Evolutionary conservation across 1,140 invertebrate genomes (phyloP).

Genomic region (Dufourea novaeangliae): DNA sequence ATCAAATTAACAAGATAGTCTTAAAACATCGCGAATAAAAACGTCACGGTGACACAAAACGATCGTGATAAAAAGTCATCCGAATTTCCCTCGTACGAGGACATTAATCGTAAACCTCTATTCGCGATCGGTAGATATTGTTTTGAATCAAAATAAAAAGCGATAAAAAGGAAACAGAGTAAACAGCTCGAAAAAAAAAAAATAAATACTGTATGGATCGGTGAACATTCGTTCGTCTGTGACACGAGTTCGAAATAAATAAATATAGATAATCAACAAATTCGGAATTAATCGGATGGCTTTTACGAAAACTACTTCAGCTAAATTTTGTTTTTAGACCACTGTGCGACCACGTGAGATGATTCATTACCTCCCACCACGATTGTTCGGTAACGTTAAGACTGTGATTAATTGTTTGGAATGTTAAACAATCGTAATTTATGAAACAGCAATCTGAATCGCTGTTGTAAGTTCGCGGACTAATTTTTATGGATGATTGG

Average conservation of each 20-base stretch:
- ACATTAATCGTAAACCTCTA: not conserved
- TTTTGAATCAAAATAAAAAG: not conserved
- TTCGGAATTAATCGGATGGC: not conserved
- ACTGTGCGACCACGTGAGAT: not conserved
- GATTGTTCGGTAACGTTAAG: not conserved
- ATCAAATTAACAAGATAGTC: not conserved
- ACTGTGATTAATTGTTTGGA: not conserved
- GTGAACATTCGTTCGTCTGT: not conserved
- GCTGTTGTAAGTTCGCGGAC: not conserved
- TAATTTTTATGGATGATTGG: no score
- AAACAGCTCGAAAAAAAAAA: not conserved
- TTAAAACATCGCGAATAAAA: not conserved
- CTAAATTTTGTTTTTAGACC: not conserved
- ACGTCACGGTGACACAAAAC: not conserved
- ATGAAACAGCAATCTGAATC: not conserved
- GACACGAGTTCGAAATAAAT: no score
- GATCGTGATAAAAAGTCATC: not conserved
- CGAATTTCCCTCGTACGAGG: not conserved
- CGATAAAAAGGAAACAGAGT: not conserved
- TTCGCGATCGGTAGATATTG: not conserved
- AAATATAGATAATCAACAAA: not conserved
- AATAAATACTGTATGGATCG: not conserved
- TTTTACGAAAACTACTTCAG: not conserved
- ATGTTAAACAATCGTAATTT: slow-evolving; percentile 3
- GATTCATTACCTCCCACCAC: not conserved